phyloP scores from a whole-genome alignment of 2,797 vertebrate genomes.

The Labeo calbasu region DNA sequence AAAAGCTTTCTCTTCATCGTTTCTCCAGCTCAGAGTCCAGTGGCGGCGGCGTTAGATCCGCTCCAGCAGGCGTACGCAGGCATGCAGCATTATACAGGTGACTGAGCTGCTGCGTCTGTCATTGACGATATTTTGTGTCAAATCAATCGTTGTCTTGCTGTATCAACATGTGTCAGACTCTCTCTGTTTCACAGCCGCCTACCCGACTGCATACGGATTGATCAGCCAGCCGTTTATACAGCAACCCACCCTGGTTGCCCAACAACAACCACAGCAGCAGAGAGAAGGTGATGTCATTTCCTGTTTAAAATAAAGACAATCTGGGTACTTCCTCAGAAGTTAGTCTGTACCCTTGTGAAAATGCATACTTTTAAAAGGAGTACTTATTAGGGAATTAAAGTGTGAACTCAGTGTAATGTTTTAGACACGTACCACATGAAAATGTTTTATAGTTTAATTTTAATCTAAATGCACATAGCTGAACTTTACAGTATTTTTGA shows the following conservation, averaged over 20 bases:
- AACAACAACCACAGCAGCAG: slow-evolving; percentile 90
- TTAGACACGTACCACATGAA: neutral
- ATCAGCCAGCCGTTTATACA: slow-evolving; percentile 90
- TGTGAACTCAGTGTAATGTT: neutral
- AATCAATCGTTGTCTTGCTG: neutral
- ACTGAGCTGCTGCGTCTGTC: neutral
- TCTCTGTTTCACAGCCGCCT: slow-evolving; percentile 83
- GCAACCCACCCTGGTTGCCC: slow-evolving; percentile 85
- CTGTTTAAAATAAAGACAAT: slow-evolving; percentile 55
- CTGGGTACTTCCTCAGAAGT: slow-evolving; percentile 62
- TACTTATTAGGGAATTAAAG: neutral
- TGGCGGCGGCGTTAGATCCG: slow-evolving; percentile 80
- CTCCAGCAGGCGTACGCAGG: slow-evolving; percentile 93
- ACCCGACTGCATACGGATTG: slow-evolving; percentile 91
- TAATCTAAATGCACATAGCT: neutral
- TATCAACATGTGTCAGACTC: slow-evolving; percentile 64
- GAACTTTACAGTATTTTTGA: neutral
- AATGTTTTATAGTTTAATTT: neutral
- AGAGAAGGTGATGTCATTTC: slow-evolving; percentile 84
- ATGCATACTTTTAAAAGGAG: neutral
- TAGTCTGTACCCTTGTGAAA: slow-evolving; percentile 33
- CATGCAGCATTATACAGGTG: slow-evolving; percentile 91
- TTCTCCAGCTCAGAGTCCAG: slow-evolving; percentile 87
- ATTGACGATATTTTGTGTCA: neutral
- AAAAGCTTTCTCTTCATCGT: neutral